Conservation (phyloP, 2,113 vertebrate species). For the Lutjanus erythropterus region DNA sequence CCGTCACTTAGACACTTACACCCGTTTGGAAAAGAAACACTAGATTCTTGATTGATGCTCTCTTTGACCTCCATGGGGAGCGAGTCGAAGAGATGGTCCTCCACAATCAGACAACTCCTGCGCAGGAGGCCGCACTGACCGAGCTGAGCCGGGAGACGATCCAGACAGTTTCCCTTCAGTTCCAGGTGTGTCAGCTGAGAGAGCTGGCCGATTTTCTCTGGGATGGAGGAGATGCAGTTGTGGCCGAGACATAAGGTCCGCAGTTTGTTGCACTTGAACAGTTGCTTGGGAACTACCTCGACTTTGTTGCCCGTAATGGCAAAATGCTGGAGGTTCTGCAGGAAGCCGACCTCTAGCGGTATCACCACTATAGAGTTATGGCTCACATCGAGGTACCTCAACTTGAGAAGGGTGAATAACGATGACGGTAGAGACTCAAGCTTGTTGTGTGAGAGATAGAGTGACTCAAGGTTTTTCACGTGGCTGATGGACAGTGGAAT, state of each 20-base stretch:
- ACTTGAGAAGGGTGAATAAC: slow-evolving; percentile 95
- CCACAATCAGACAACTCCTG: slow-evolving; percentile 91
- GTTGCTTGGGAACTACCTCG: slow-evolving; percentile 93
- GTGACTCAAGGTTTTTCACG: slow-evolving; percentile 95
- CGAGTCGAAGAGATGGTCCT: slow-evolving; percentile 97
- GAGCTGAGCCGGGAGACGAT: slow-evolving; percentile 92
- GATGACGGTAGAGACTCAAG: slow-evolving; percentile 92
- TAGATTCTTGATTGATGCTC: slow-evolving; percentile 92
- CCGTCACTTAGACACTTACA: slow-evolving; percentile 82
- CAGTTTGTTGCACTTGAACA: slow-evolving; percentile 96
- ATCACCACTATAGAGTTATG: slow-evolving; percentile 92
- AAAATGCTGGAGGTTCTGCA: slow-evolving; percentile 97
- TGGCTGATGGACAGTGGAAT: slow-evolving; percentile 96
- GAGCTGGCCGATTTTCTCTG: slow-evolving; percentile 94
- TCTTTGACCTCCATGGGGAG: slow-evolving; percentile 96
- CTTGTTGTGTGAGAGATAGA: slow-evolving; percentile 98
- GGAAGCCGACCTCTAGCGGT: slow-evolving; percentile 91
- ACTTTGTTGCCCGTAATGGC: slow-evolving; percentile 95
- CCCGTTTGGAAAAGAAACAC: slow-evolving; percentile 90
- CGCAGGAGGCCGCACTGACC: slow-evolving; percentile 92
- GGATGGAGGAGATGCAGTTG: slow-evolving; percentile 92
- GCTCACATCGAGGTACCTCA: slow-evolving; percentile 94
- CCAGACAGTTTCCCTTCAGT: slow-evolving; percentile 96
- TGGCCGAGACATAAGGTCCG: slow-evolving; percentile 94
- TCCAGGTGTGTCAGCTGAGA: slow-evolving; percentile 94